Base-by-base conservation (phyloP, 2,888 invertebrate genomes). In the Dicyrtoma fusca region DNA sequence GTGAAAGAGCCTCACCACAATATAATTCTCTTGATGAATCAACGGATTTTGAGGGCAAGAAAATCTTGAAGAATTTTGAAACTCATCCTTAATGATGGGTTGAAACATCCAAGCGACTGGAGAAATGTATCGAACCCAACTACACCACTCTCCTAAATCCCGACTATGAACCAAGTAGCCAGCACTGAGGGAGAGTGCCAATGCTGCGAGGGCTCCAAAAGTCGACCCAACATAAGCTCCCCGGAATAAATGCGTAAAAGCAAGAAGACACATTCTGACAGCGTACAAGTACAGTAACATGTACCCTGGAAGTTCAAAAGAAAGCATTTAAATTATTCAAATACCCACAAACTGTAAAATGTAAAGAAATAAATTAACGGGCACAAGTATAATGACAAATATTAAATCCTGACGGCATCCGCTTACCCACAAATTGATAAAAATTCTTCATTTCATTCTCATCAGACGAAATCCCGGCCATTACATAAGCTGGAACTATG, bases 401-500 rank as follows among this genome's bases (percentile, higher is more conserved):
- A 44, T 44, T 44, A 44, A 44, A n/a, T n/a, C n/a, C n/a, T n/a
- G n/a, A n/a, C n/a, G n/a, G 45, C 10, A 44, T 10, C 45, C 8
- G 13, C 13, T 57, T 53, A 82, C 83, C 82, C 57, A 82, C 77
- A 77, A 83, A 83, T 21, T 81, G 75, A 72, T 81, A 81, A 72
- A 83, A 82, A 34, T 74, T 68, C 23, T 77, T 76, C 74, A 77
- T 76, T 49, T 74, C 71, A 75, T 76, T 55, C 74, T 77, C 76
- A 80, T 81, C 70, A 76, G 88, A 42, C 81, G 93, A 92, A 0
- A 93, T 84, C 0, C 93, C 93, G 26, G 91, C 90, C 94, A 94
- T 94, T 19, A 92, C 92, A 83, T 92, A 94, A 57, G 93, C 92
- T 17, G 96, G 96, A 73, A 94, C 89, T 68, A 94, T 83, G 83